A percentile compares a stretch with the other conserved stretches of the same genome.
phyloP scores from a whole-genome alignment of 1,140 invertebrate species.

The Philaenus spumarius region DNA sequence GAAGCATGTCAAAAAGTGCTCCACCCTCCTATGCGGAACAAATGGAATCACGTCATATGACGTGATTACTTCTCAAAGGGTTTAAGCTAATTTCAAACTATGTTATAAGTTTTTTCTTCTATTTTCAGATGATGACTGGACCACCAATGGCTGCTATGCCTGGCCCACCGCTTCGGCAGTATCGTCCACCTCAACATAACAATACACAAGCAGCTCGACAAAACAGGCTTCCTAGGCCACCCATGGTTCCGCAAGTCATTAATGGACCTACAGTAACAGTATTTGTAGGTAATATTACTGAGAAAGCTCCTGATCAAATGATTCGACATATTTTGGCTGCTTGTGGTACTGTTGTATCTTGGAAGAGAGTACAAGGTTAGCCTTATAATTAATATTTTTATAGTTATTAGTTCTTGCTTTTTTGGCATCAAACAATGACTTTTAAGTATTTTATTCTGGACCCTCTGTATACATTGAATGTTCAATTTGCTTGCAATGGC shows the following conservation, averaged over 20 bases:
- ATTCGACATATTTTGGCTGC: constrained; percentile 84
- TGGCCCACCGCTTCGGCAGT: constrained; percentile 25
- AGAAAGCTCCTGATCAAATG: constrained; percentile 91
- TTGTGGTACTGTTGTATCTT: constrained; percentile 89
- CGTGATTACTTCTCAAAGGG: too few species aligned
- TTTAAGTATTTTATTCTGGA: too few species aligned
- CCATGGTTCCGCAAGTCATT: constrained; percentile 27
- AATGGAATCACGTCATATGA: too few species aligned
- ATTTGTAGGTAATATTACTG: constrained; percentile 97
- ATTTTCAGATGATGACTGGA: constrained; percentile 29
- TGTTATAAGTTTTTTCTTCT: constrained; percentile 15
- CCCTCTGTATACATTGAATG: too few species aligned
- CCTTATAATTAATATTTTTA: too few species aligned
- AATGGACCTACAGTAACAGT: constrained; percentile 90
- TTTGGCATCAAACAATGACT: too few species aligned
- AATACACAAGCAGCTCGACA: constrained; percentile 9
- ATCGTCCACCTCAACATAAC: constrained; percentile 17
- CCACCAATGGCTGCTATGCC: constrained; percentile 30
- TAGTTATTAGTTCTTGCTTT: too few species aligned
- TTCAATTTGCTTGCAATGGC: too few species aligned
- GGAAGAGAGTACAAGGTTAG: constrained; percentile 89
- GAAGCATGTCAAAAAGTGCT: too few species aligned
- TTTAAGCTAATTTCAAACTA: not conserved
- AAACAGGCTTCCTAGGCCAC: constrained; percentile 9
- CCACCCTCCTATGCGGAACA: constrained; percentile 3